Base-by-base conservation (phyloP, 1,140 invertebrate species). In the Philotrypesis tridentata region DNA sequence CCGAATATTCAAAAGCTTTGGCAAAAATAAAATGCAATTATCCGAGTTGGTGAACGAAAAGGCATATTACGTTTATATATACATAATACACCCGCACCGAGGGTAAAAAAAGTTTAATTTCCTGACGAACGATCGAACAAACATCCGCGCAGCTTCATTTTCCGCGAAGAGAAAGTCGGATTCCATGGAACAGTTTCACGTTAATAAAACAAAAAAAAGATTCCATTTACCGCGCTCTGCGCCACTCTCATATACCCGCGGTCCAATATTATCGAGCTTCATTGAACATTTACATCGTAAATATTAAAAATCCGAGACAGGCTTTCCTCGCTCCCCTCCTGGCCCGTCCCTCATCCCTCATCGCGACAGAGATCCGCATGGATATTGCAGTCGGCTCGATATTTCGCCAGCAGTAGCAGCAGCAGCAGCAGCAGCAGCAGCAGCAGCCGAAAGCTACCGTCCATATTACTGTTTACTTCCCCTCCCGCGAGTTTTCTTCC, bases 391-490 rank as follows among this genome's bases (percentile, higher is more conserved):
- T 48, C 61, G 40, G 14, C 43, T 71, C 6, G 23, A 25, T 31
- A 77, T 40, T n/a, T 72, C 21, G 43, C 11, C 27, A 40, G 23
- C 9, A n/a, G 71, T 77, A 40, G 11, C 33, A 43, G 72, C 40
- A 37, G 9, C 84, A 73, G n/a, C n/a, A n/a, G n/a, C 27, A 40
- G 23, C 9, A n/a, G 71, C 77, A 40, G 11, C 33, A 43, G 72
- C 40, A 37, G 9, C 84, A 73, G n/a, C n/a, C n/a, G n/a, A n/a
- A n/a, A n/a, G n/a, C n/a, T n/a, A n/a, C n/a, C n/a, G n/a, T 33
- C 63, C 79, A 87, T 86, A 86, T 87, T 86, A 86, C 84, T 87
- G 75, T 86, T 87, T 87, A 82, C 85, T 79, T 78, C 80, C 12
- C 74, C 80, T 71, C 78, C 83, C 73, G 65, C 63, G 65, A 78